Percentiles rank a stretch among this genome's conserved stretches.
Conservation (phyloP, 2,797 vertebrate species). For the Hybognathus amarus region DNA sequence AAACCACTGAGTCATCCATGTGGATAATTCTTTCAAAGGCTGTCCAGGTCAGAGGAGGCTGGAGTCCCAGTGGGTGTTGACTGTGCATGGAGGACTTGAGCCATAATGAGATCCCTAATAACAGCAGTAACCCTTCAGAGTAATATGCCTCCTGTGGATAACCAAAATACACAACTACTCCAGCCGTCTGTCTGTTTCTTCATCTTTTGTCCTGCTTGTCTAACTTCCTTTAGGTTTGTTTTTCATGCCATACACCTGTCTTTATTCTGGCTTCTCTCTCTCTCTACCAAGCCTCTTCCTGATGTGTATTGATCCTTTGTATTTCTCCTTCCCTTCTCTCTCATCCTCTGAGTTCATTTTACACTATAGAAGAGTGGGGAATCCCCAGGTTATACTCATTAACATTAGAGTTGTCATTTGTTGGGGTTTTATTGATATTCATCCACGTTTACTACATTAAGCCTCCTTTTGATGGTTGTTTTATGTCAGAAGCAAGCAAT, state of each 20-base stretch:
- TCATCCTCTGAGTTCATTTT: neutral
- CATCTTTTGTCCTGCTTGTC: constrained; percentile 2
- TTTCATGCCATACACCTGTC: neutral
- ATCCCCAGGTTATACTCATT: neutral
- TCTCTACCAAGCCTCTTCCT: neutral
- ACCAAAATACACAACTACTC: constrained; percentile 9
- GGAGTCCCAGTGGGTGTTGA: constrained; percentile 53
- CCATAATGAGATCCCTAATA: constrained; percentile 67
- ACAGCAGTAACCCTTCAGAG: constrained; percentile 64
- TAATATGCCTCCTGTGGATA: constrained; percentile 37
- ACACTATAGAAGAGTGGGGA: neutral
- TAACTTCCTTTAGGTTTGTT: neutral
- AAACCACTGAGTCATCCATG: constrained; percentile 28
- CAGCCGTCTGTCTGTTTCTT: constrained; percentile 14
- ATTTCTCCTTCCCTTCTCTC: neutral
- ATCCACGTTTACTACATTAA: neutral
- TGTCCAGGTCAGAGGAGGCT: constrained; percentile 58
- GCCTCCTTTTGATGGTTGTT: neutral
- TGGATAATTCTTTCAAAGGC: constrained; percentile 62
- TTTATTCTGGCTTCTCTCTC: neutral
- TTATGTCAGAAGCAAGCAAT: neutral
- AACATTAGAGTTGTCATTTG: neutral
- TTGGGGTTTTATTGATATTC: neutral
- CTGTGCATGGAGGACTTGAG: constrained; percentile 59
- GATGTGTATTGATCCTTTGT: neutral